These are phyloP conservation scores for Drosophila chauvacae DNA, from an alignment of 1,140 invertebrate species.

Conservation along the genomic window DNA sequence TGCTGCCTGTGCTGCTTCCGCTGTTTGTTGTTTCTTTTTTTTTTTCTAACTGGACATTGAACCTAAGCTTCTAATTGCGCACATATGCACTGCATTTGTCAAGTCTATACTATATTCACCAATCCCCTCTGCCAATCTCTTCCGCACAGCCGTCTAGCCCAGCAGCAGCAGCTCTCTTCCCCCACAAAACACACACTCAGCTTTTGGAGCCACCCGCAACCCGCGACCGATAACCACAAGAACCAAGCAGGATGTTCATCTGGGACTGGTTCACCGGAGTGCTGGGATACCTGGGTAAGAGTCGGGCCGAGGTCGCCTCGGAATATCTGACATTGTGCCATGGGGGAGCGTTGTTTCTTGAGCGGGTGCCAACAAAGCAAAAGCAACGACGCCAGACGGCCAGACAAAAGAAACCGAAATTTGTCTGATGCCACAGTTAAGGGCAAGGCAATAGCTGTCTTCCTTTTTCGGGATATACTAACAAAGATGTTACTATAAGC, in stretches of 20 bases:
- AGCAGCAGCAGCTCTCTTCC: slow-evolving; percentile 70
- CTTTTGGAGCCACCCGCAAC: slow-evolving; percentile 56
- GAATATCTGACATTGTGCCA: slow-evolving; percentile 62
- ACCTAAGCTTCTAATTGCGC: slow-evolving; percentile 56
- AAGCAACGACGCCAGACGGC: slow-evolving; percentile 30
- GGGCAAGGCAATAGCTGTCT: slow-evolving; percentile 17
- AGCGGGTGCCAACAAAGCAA: slow-evolving; percentile 76
- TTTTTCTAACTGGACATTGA: slow-evolving; percentile 61
- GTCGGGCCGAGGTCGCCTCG: slow-evolving; percentile 4
- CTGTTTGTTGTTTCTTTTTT: slow-evolving; percentile 9
- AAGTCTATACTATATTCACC: slow-evolving; percentile 11
- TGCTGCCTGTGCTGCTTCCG: slow-evolving; percentile 7
- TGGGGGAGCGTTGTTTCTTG: slow-evolving; percentile 65
- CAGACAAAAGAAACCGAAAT: slow-evolving; percentile 61
- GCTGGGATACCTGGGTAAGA: slow-evolving; percentile 96
- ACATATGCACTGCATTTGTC: slow-evolving; percentile 13
- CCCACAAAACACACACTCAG: slow-evolving; percentile 56
- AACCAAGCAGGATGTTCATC: slow-evolving; percentile 93
- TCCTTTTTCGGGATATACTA: background rate
- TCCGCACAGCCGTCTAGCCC: slow-evolving; percentile 53
- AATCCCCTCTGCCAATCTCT: slow-evolving; percentile 1
- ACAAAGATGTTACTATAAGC: background rate
- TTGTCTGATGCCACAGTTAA: slow-evolving; percentile 23
- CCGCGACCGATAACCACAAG: slow-evolving; percentile 57
- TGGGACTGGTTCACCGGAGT: slow-evolving; percentile 99